Conservation (phyloP, 2,888 invertebrate genomes). For the Scaptomyza flava region DNA sequence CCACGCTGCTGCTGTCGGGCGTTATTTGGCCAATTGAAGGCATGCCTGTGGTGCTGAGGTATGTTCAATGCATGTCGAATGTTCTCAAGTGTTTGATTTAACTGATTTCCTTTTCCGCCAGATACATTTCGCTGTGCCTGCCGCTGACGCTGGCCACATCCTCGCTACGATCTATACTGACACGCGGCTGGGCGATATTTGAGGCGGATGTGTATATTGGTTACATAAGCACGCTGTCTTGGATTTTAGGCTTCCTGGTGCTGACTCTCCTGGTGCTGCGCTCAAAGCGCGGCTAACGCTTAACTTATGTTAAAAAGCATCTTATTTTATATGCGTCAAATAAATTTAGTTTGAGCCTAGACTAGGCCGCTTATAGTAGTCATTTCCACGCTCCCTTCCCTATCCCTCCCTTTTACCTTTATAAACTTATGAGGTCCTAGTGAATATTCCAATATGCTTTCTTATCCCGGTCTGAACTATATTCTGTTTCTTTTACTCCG, state of each 20-base stretch:
- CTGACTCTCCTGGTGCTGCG: slow-evolving; percentile 92
- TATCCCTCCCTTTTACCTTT: slow-evolving; percentile 9
- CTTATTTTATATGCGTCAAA: slow-evolving; percentile 51
- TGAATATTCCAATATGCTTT: slow-evolving; percentile 25
- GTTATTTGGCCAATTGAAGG: slow-evolving; percentile 99
- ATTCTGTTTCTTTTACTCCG: slow-evolving; percentile 18
- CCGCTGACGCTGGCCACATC: slow-evolving; percentile 97
- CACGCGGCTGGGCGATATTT: slow-evolving; percentile 93
- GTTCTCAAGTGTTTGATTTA: background rate
- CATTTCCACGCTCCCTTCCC: slow-evolving; percentile 18
- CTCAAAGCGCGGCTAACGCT: slow-evolving; percentile 90
- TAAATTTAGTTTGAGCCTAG: slow-evolving; percentile 53
- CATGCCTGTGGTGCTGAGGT: slow-evolving; percentile 93
- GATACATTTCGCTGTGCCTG: slow-evolving; percentile 92
- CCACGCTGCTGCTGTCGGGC: slow-evolving; percentile 95
- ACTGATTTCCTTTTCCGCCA: slow-evolving; percentile 42
- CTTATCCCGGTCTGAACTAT: slow-evolving; percentile 10
- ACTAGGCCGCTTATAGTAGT: slow-evolving; percentile 62
- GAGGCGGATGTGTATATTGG: slow-evolving; percentile 95
- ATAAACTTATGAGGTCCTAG: slow-evolving; percentile 47
- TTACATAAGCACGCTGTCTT: slow-evolving; percentile 92
- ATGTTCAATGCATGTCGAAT: slow-evolving; percentile 17
- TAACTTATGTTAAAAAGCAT: slow-evolving; percentile 34
- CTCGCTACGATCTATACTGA: slow-evolving; percentile 93
- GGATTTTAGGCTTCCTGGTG: slow-evolving; percentile 93